A percentile compares a stretch with the other conserved stretches of the same genome.
phyloP scores from a whole-genome alignment of 2,797 vertebrate species.

The Calcarius lapponicus region DNA sequence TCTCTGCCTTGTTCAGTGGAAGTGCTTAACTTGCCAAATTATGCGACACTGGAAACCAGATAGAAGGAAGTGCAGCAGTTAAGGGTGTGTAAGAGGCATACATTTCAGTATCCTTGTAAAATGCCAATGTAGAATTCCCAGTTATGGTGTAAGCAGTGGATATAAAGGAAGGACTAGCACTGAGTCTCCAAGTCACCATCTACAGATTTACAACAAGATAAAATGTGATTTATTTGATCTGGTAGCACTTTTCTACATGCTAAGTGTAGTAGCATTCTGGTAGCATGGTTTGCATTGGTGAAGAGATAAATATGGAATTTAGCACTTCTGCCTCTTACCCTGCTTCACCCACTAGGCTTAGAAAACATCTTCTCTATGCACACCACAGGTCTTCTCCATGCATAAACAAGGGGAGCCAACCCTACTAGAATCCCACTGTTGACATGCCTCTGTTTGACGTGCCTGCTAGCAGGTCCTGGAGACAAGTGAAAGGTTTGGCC shows the following conservation, averaged over 20 bases:
- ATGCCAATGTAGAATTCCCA: neutral
- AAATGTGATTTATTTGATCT: neutral
- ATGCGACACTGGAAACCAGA: neutral
- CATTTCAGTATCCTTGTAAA: neutral
- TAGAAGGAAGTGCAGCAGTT: neutral
- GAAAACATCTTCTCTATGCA: neutral
- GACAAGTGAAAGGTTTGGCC: neutral
- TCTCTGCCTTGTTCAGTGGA: neutral
- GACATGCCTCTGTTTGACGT: neutral
- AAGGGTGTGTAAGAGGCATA: neutral
- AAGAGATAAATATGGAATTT: neutral
- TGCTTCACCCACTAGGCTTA: neutral
- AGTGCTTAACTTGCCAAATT: neutral
- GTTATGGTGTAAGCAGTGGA: accelerated
- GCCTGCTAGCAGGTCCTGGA: neutral
- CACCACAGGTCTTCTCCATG: accelerated
- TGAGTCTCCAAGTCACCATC: neutral
- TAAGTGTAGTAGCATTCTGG: neutral
- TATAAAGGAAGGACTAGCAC: neutral
- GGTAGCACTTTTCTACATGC: neutral
- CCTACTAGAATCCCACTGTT: accelerated
- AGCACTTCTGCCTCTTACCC: neutral
- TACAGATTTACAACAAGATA: neutral
- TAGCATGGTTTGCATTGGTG: neutral
- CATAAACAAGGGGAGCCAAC: neutral